Base-by-base conservation (phyloP, 2,888 invertebrate species). In the Melieria crassipennis region DNA sequence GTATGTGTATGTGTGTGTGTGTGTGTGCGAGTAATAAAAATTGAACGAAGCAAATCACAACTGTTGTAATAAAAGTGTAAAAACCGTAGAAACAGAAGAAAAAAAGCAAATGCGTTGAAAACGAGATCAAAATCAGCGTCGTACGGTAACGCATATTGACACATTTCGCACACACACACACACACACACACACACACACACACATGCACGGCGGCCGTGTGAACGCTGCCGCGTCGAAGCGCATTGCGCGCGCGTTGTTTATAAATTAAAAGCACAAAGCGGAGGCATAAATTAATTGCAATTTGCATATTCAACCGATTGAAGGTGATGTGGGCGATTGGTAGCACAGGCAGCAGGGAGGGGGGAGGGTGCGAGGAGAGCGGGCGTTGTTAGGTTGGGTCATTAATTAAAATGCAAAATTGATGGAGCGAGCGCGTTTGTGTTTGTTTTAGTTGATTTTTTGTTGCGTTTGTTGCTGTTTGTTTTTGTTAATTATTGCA, bases 281-380 rank as follows among this genome's bases (percentile, higher is more conserved):
- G 60, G 50, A 52, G 55, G 55, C 46, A 56, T 60, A 70, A 65
- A 70, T 70, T 70, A 70, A 43, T 70, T 65, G 42, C 16, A 47
- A 70, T 70, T 70, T 70, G 60, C 70, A 70, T 70, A 70, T 65
- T 70, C 46, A 58, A 58, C 63, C 48, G 48, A 64, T 46, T 48
- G 13, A 67, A 67, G 61, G 50, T 60, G 60, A 67, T 45, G 50
- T 67, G 60, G 43, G 16, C 7, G 10, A 50, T 13, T 52, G 61
- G 50, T 16, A 61, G 50, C 47, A 67, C 48, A 9, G 60, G 13
- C 67, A 67, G 50, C 43, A 43, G 16, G 56, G 10, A 43, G 16
- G 56, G 10, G 13, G 1, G 13, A 16, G 45, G 46, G 6, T 45
- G 45, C n/a, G 7, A 7, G 30, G n/a, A 60, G n/a, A 30, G 30